phyloP scores from a whole-genome alignment of 2,113 vertebrate species.

The Poecile atricapillus region DNA sequence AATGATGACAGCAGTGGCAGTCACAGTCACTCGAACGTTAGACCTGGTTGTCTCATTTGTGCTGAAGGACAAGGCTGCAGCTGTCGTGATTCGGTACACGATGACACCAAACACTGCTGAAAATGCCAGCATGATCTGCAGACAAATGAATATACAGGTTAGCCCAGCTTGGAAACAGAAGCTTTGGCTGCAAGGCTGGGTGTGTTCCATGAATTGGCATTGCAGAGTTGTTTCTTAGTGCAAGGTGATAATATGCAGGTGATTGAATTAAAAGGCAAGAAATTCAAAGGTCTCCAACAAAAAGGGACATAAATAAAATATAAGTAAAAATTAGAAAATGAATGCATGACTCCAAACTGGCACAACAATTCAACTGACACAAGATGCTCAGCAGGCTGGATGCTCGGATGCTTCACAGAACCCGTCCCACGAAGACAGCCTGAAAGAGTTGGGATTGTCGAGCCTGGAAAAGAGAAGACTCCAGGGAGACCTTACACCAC shows the following conservation, averaged over 20 bases:
- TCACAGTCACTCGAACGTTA: slow-evolving; percentile 89
- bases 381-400: neutral
- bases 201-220: neutral
- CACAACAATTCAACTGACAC: neutral
- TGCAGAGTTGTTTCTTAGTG: neutral
- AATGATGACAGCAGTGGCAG: slow-evolving; percentile 93
- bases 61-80: slow-evolving; percentile 89
- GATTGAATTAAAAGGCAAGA: neutral
- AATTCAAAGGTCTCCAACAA: neutral
- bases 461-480: neutral
- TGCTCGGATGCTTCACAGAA: neutral
- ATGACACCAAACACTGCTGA: slow-evolving; percentile 92
- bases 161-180: neutral
- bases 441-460: neutral
- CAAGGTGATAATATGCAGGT: accelerated
- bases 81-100: slow-evolving; percentile 88
- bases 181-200: neutral
- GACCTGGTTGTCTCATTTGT: slow-evolving; percentile 81
- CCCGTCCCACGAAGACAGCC: neutral
- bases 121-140: slow-evolving; percentile 87
- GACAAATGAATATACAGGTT: neutral
- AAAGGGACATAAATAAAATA: neutral
- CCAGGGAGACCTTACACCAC: neutral
- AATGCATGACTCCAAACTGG: neutral
- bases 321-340: neutral